These are phyloP conservation scores for Nasonia oneida DNA, from an alignment of 2,888 invertebrate genomes.

Conservation along the genomic window DNA sequence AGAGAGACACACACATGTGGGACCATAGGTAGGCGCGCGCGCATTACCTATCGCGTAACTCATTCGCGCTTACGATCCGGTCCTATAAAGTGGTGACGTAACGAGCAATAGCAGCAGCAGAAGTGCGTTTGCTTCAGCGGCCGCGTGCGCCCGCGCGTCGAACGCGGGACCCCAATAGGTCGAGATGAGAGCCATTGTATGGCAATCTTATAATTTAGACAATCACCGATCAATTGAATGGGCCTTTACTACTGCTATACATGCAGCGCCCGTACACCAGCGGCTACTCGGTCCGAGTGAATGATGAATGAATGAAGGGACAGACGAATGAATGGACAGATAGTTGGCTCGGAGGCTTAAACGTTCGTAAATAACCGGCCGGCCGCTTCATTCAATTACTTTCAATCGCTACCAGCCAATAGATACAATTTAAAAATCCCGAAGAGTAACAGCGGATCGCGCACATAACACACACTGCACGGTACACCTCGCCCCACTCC, in stretches of 20 bases:
- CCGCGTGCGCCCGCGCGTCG: slow-evolving; percentile 63
- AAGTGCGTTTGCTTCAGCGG: slow-evolving; percentile 26
- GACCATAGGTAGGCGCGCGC: slow-evolving; percentile 60
- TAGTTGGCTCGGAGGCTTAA: slow-evolving; percentile 77
- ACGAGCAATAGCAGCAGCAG: slow-evolving; percentile 64
- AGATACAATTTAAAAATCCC: slow-evolving; percentile 79
- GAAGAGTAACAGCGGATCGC: slow-evolving; percentile 55
- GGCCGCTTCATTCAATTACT: slow-evolving; percentile 79
- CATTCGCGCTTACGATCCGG: slow-evolving; percentile 74
- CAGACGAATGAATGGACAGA: slow-evolving; percentile 80
- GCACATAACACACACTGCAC: background rate
- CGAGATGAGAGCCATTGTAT: slow-evolving; percentile 80
- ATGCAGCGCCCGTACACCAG: slow-evolving; percentile 75
- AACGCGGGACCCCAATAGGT: slow-evolving; percentile 79
- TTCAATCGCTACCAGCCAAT: slow-evolving; percentile 79
- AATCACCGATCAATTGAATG: slow-evolving; percentile 80
- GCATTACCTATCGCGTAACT: slow-evolving; percentile 69
- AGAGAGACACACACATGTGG: background rate
- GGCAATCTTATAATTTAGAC: slow-evolving; percentile 80
- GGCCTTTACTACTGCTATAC: slow-evolving; percentile 79
- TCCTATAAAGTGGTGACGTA: slow-evolving; percentile 78
- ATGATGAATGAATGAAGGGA: slow-evolving; percentile 80
- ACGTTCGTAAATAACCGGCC: slow-evolving; percentile 79
- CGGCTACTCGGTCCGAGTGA: slow-evolving; percentile 71
- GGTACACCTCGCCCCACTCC: background rate